A percentile compares a stretch with the other conserved stretches of the same genome.
Evolutionary conservation across 2,888 invertebrate species (phyloP).

Genomic region (Lithophane semibrunnea): DNA sequence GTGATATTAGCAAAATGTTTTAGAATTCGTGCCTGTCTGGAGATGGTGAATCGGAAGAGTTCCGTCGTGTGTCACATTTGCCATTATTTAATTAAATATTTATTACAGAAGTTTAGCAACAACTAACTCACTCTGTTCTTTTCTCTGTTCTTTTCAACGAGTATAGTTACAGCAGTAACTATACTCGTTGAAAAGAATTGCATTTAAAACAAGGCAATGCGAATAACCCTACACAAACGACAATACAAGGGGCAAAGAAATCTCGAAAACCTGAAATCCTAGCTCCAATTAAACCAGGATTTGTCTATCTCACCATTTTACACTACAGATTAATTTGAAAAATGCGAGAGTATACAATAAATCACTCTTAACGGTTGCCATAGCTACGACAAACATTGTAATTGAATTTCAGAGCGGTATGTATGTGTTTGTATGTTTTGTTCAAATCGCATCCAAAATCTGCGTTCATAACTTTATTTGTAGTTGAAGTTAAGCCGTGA

Average conservation of each 20-base stretch:
- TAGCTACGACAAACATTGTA: constrained; percentile 54
- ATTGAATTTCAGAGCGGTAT: constrained; percentile 59
- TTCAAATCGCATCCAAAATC: constrained; percentile 57
- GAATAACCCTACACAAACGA: neutral
- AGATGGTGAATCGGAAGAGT: neutral
- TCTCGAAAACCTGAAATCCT: constrained; percentile 10
- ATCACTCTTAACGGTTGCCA: constrained; percentile 49
- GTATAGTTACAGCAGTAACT: too few species aligned
- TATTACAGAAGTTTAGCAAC: neutral
- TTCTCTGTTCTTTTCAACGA: too few species aligned
- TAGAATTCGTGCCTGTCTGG: neutral
- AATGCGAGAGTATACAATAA: constrained; percentile 42
- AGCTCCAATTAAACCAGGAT: constrained; percentile 47
- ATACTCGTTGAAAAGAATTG: neutral
- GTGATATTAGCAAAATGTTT: neutral
- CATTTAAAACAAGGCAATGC: neutral
- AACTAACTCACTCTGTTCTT: too few species aligned
- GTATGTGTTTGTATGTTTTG: constrained; percentile 45
- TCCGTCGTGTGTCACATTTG: neutral
- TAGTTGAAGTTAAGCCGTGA: constrained; percentile 68
- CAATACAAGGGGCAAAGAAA: neutral
- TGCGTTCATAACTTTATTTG: constrained; percentile 68
- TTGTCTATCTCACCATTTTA: constrained; percentile 50
- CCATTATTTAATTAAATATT: neutral
- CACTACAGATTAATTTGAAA: constrained; percentile 56